phyloP scores from a whole-genome alignment of 2,113 vertebrate species.

The Corvus hawaiiensis region DNA sequence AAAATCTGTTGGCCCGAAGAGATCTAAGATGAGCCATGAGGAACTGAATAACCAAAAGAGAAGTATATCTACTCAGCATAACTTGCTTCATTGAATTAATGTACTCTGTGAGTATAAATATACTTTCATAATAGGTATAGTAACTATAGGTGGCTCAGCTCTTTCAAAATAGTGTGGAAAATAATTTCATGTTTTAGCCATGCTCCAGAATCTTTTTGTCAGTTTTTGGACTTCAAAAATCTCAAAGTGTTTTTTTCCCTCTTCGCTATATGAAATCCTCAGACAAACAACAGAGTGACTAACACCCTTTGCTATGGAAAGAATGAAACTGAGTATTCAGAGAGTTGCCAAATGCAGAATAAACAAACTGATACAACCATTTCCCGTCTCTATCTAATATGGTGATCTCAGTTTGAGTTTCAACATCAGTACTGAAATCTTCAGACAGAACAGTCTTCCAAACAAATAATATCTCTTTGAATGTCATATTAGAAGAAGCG shows the following conservation, averaged over 20 bases:
- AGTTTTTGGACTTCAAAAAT: not conserved
- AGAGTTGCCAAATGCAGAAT: constrained; percentile 33
- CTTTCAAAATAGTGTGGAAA: not conserved
- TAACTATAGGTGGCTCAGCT: not conserved
- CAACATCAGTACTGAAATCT: not conserved
- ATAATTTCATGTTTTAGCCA: not conserved
- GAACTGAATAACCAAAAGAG: not conserved
- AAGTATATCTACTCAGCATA: not conserved
- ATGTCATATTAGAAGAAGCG: not conserved
- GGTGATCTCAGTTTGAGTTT: constrained; percentile 33
- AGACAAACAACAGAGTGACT: constrained; percentile 43
- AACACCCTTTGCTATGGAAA: constrained; percentile 42
- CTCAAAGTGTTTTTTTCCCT: not conserved
- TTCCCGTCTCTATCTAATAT: not conserved
- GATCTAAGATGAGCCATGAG: not conserved
- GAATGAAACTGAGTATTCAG: constrained; percentile 41
- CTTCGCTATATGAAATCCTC: not conserved
- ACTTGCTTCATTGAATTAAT: not conserved
- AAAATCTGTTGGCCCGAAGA: not conserved
- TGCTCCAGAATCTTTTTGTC: not conserved
- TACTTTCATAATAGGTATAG: not conserved
- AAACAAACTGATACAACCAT: constrained; percentile 39
- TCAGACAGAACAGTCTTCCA: not conserved
- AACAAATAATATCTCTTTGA: not conserved
- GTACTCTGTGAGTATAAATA: not conserved